phyloP scores from a whole-genome alignment of 2,113 vertebrate genomes.

The Microcebus ravelobensis region DNA sequence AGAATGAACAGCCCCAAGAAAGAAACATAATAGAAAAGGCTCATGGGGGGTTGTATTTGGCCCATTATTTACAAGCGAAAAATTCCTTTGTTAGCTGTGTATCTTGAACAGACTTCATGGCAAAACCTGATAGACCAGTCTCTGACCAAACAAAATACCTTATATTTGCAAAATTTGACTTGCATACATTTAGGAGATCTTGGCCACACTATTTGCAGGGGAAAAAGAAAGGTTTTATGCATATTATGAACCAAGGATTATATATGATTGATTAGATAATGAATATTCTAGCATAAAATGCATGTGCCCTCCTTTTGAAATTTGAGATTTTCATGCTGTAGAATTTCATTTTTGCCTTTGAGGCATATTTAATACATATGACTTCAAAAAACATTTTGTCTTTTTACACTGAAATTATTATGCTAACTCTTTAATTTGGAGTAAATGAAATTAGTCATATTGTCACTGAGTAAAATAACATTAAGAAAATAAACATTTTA shows the following conservation, averaged over 20 bases:
- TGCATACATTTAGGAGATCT: neutral
- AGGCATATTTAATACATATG: neutral
- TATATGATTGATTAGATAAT: neutral
- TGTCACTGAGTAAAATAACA: neutral
- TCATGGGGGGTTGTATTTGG: neutral
- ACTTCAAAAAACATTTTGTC: neutral
- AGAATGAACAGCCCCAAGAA: slow-evolving; percentile 50
- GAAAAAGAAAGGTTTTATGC: neutral
- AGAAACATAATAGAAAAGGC: slow-evolving; percentile 12
- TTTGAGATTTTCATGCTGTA: neutral
- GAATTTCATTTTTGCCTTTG: neutral
- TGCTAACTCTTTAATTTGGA: neutral
- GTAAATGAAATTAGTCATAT: neutral
- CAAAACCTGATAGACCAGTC: slow-evolving; percentile 16
- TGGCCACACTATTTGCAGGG: neutral
- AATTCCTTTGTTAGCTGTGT: slow-evolving; percentile 56
- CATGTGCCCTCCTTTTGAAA: neutral
- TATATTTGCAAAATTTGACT: neutral
- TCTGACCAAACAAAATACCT: neutral
- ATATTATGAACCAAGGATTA: neutral
- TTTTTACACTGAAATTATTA: neutral
- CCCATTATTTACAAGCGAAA: slow-evolving; percentile 68
- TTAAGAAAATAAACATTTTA: neutral
- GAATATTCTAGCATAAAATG: neutral
- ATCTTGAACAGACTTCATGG: slow-evolving; percentile 33